Conservation (phyloP, 2,113 vertebrate species). For the Rutilus rutilus region DNA sequence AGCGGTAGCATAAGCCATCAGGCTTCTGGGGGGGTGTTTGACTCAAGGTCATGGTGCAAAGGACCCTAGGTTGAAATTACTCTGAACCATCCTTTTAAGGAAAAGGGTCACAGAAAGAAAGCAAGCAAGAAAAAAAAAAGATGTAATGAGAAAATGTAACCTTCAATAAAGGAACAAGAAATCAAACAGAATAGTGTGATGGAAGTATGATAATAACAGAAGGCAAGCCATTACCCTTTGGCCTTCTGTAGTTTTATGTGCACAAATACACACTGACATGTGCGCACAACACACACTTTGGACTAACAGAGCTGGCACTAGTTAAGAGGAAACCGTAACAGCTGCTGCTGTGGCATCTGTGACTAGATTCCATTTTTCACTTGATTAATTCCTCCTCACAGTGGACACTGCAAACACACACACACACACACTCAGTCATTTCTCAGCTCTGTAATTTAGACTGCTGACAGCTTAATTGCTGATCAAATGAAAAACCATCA, state of each 20-base stretch:
- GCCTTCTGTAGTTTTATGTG: constrained; percentile 15
- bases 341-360: constrained; percentile 53
- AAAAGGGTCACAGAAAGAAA: not conserved
- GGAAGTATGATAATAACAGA: constrained; percentile 11
- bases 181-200: not conserved
- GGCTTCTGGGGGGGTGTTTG: too few relatives aligned
- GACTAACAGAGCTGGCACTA: constrained; percentile 45
- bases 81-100: too few relatives aligned
- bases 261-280: constrained; percentile 32
- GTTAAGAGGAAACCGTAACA: constrained; percentile 51
- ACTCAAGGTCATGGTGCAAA: too few relatives aligned
- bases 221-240: constrained; percentile 37
- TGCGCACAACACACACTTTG: constrained; percentile 40
- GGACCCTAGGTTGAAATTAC: too few relatives aligned
- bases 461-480: constrained; percentile 54
- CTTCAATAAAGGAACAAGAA: constrained; percentile 55
- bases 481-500: constrained; percentile 19
- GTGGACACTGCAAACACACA: constrained; percentile 42
- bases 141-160: constrained; percentile 43
- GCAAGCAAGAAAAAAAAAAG: constrained; percentile 37
- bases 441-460: constrained; percentile 14
- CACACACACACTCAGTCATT: constrained; percentile 49
- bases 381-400: constrained; percentile 49
- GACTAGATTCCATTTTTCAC: constrained; percentile 54
- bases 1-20: too few relatives aligned